Conservation (phyloP, 2,888 invertebrate species). For the Panzeria rudis region DNA sequence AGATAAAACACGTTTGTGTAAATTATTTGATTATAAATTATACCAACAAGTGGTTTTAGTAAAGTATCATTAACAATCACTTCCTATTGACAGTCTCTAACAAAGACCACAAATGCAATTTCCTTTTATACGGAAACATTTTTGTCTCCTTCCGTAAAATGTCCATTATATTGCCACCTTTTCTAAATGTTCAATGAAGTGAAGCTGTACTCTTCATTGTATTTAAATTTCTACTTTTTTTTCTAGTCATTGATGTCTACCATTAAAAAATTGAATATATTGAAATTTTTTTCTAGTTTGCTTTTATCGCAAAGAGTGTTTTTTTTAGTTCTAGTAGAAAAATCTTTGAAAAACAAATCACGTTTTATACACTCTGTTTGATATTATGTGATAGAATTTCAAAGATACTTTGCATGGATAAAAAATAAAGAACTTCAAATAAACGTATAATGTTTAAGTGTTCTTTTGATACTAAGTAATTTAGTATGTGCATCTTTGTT, state of each 20-base stretch:
- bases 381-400: constrained; percentile 48
- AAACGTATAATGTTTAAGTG: constrained; percentile 53
- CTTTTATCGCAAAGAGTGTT: not conserved
- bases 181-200: not conserved
- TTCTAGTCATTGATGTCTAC: constrained; percentile 25
- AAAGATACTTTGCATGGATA: constrained; percentile 57
- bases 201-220: not conserved
- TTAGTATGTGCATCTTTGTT: constrained; percentile 25
- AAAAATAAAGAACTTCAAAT: not conserved
- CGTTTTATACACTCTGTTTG: constrained; percentile 63
- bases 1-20: constrained; percentile 64
- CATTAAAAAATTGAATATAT: not conserved
- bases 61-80: constrained; percentile 66
- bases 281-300: not conserved
- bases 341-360: constrained; percentile 69
- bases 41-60: constrained; percentile 60
- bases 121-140: constrained; percentile 35
- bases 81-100: constrained; percentile 23
- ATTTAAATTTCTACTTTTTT: constrained; percentile 41
- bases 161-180: constrained; percentile 39
- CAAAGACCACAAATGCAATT: constrained; percentile 59
- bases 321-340: not conserved
- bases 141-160: not conserved
- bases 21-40: constrained; percentile 42
- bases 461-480: constrained; percentile 14